phyloP scores from a whole-genome alignment of 2,888 invertebrate genomes.

The Mythimna vitellina region DNA sequence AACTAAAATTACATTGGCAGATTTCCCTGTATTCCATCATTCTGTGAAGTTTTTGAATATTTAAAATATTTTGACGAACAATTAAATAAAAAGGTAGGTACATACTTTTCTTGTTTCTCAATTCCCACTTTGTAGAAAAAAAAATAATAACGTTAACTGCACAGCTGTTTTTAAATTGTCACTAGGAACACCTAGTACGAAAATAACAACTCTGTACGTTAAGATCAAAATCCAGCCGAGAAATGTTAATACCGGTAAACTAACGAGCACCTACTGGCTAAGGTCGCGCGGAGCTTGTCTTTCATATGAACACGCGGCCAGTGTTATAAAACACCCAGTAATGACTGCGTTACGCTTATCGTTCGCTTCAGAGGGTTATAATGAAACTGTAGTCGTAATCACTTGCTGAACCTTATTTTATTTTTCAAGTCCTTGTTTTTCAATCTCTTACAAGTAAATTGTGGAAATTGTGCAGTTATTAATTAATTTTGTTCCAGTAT shows the following conservation, averaged over 20 bases:
- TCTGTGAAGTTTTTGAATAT: constrained; percentile 17
- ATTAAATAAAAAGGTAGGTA: constrained; percentile 29
- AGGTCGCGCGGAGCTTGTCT: constrained; percentile 60
- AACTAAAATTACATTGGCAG: constrained; percentile 39
- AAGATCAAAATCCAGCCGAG: constrained; percentile 56
- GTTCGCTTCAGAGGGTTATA: constrained; percentile 41
- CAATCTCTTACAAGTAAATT: background rate
- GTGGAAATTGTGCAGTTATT: constrained; percentile 17
- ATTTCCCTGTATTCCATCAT: constrained; percentile 37
- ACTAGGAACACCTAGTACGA: constrained; percentile 3
- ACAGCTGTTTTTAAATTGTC: background rate
- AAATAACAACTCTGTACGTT: constrained; percentile 20
- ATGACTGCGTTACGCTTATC: constrained; percentile 69
- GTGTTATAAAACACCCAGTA: constrained; percentile 60
- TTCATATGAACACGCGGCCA: constrained; percentile 59
- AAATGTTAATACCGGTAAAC: constrained; percentile 64
- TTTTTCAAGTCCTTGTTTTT: background rate
- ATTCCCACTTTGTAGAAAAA: constrained; percentile 8
- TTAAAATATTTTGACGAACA: constrained; percentile 5
- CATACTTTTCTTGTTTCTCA: constrained; percentile 45
- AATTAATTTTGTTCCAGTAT: constrained; percentile 82
- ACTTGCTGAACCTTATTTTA: constrained; percentile 12
- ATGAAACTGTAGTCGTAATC: constrained; percentile 28
- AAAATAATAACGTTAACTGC: background rate
- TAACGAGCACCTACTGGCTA: constrained; percentile 59